phyloP scores from a whole-genome alignment of 2,113 vertebrate species.

The Murina feae region DNA sequence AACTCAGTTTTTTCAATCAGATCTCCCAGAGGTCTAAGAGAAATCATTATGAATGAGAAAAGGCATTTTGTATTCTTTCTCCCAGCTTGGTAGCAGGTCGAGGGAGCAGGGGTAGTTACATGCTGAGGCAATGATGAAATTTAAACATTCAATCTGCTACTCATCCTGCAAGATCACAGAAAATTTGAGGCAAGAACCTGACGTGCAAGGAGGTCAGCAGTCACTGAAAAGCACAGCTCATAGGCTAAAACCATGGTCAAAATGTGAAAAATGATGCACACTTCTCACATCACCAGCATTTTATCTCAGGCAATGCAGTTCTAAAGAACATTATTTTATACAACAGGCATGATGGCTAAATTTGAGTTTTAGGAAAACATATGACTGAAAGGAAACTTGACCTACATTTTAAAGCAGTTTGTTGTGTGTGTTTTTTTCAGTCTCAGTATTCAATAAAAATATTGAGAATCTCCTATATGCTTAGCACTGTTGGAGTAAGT shows the following conservation, averaged over 20 bases:
- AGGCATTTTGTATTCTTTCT: constrained; percentile 43
- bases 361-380: not conserved
- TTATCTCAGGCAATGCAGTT: not conserved
- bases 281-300: not conserved
- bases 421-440: not conserved
- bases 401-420: not conserved
- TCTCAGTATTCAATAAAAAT: not conserved
- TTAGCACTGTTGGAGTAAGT: not conserved
- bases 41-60: constrained; percentile 58
- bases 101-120: not conserved
- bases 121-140: not conserved
- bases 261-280: not conserved
- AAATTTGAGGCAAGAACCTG: not conserved
- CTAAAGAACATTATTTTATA: not conserved
- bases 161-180: not conserved
- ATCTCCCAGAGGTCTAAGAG: constrained; percentile 49
- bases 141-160: not conserved
- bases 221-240: not conserved
- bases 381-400: not conserved
- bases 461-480: not conserved
- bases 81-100: not conserved
- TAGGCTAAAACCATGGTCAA: not conserved
- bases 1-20: constrained; percentile 60
- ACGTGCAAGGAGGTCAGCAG: not conserved
- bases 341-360: not conserved